phyloP scores from a whole-genome alignment of 2,113 vertebrate genomes.

The Climacteris rufus region DNA sequence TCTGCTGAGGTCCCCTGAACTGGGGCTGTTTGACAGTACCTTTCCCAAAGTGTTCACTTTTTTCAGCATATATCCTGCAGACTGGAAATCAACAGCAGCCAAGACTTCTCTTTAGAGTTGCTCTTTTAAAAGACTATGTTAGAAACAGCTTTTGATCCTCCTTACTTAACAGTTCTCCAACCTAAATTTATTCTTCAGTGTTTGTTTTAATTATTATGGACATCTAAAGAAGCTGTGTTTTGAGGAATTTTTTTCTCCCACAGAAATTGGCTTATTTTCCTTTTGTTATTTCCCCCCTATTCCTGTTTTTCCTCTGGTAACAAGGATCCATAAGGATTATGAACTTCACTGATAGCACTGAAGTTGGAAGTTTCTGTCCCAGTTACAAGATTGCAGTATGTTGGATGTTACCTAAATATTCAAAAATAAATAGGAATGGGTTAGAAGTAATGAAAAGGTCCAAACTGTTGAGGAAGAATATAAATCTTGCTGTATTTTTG shows the following conservation, averaged over 20 bases:
- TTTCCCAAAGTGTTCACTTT: not conserved
- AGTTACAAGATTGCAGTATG: not conserved
- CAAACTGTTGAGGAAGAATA: not conserved
- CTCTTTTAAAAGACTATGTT: not conserved
- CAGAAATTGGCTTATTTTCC: not conserved
- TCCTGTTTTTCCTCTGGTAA: not conserved
- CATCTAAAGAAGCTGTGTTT: not conserved
- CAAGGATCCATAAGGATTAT: not conserved
- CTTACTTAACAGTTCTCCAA: not conserved
- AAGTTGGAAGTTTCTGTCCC: not conserved
- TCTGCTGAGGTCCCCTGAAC: not conserved
- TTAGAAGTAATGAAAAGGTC: not conserved
- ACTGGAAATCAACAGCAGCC: not conserved
- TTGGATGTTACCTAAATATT: not conserved
- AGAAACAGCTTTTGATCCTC: not conserved
- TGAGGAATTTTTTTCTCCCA: not conserved
- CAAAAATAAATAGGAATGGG: not conserved
- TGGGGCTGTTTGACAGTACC: not conserved
- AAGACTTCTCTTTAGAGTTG: not conserved
- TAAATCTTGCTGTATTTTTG: not conserved
- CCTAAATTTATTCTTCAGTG: not conserved
- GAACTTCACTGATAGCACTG: not conserved
- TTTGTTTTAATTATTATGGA: not conserved
- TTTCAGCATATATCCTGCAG: not conserved
- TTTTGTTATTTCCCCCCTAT: not conserved